These are phyloP conservation scores for Elgonia sp. DNA, from an alignment of 2,888 invertebrate species.

Conservation along the genomic window DNA sequence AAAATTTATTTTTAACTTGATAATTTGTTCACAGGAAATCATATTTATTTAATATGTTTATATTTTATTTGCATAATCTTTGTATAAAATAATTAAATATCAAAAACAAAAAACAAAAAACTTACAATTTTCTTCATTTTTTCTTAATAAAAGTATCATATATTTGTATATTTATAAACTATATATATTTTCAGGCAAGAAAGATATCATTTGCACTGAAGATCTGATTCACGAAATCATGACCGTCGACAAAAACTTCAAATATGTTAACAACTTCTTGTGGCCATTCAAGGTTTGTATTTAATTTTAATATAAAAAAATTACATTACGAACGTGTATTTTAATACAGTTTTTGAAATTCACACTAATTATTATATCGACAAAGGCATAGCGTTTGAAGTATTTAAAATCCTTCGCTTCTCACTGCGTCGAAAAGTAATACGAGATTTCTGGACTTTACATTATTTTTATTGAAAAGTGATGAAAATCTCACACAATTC, in stretches of 20 bases:
- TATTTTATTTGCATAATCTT: too few species aligned
- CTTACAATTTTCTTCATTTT: too few species aligned
- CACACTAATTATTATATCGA: conserved; percentile 78
- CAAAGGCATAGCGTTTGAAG: conserved; percentile 84
- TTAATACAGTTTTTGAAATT: neutral
- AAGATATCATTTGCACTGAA: conserved; percentile 97
- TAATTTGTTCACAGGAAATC: too few species aligned
- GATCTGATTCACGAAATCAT: conserved; percentile 99
- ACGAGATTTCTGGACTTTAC: conserved; percentile 52
- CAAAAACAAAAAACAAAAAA: too few species aligned
- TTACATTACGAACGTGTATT: neutral
- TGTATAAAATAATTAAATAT: too few species aligned
- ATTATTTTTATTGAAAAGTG: conserved; percentile 11
- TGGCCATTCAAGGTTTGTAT: conserved; percentile 96
- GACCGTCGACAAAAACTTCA: conserved; percentile 94
- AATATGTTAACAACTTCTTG: conserved; percentile 98
- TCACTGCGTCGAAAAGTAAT: conserved; percentile 68
- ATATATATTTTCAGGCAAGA: conserved; percentile 86
- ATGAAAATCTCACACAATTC: conserved; percentile 47
- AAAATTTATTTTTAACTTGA: too few species aligned
- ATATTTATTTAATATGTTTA: too few species aligned
- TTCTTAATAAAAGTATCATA: too few species aligned
- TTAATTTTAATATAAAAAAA: neutral
- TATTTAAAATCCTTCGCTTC: conserved; percentile 41
- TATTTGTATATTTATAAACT: neutral